Evolutionary conservation across 2,888 invertebrate species (phyloP), one percentile per base, ranked within the genome.

Genomic region (Stenichneumon culpator): DNA sequence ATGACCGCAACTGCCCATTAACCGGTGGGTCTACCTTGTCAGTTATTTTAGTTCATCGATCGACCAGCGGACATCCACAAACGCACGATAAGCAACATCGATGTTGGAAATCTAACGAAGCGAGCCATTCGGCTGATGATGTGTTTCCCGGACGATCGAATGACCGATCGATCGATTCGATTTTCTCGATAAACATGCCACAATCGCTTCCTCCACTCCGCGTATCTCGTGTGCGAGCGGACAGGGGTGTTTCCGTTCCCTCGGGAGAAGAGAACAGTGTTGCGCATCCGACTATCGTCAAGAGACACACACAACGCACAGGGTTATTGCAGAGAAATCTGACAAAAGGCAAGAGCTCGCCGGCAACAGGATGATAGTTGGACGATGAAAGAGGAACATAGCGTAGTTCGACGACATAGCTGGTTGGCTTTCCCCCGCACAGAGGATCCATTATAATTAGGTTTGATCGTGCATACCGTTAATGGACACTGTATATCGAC

Each of bases 381-480:
- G 25, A 6, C 28, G 60, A 60, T 32, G 84, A 82, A 67, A 65
- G 57, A 50, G 74, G 74, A 82, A 82, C 60, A 60, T 11, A 47
- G 44, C 22, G 39, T 54, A 72, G 52, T 25, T 63, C 60, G 72
- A 79, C 52, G 60, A 70, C 69, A 63, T 77, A 77, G 73, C 63
- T 75, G 69, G 74, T 57, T 81, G 44, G 63, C 78, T 60, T 32
- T 32, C 16, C 60, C 78, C 70, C 82, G 81, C 77, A 86, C 86
- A 86, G 87, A 84, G 87, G 88, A 89, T 89, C 88, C 89, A 89
- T 91, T 90, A 88, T 92, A 91, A 92, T 91, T 90, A 90, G 89
- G 89, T 92, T 92, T 90, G 90, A 90, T 90, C 89, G 89, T 86
- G 89, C 89, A 89, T 90, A 89, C 89, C 89, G 88, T 92, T 92